These are phyloP conservation scores for Xanthia icteritia DNA, from an alignment of 2,888 invertebrate genomes.

Conservation along the genomic window DNA sequence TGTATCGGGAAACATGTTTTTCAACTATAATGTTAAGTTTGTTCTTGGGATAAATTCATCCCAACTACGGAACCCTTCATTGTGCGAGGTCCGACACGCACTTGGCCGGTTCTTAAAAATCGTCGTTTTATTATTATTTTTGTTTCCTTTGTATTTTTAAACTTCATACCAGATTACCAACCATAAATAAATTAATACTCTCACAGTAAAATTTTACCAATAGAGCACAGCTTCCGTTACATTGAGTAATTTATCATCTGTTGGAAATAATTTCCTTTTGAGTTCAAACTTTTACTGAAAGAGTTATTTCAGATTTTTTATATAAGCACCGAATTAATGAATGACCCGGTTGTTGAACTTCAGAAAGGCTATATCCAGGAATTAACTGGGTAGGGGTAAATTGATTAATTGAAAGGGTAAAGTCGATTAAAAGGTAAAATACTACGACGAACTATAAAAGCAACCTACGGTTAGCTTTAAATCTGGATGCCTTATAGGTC, in stretches of 20 bases:
- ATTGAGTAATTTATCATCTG: constrained; percentile 27
- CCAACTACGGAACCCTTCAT: too few species aligned
- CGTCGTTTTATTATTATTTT: not conserved
- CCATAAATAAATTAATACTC: not conserved
- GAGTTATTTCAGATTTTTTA: constrained; percentile 3
- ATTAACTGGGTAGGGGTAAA: not conserved
- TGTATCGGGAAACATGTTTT: too few species aligned
- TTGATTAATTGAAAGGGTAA: constrained; percentile 7
- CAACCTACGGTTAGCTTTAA: constrained; percentile 8
- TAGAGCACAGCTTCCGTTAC: not conserved
- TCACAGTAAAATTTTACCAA: not conserved
- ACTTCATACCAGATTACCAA: not conserved
- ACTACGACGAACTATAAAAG: constrained; percentile 4
- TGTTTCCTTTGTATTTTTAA: not conserved
- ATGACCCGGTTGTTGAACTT: not conserved
- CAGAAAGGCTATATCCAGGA: not conserved
- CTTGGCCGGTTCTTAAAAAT: not conserved
- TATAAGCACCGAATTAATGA: constrained; percentile 11
- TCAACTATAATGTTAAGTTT: too few species aligned
- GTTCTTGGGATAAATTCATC: too few species aligned
- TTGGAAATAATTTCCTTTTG: constrained; percentile 21
- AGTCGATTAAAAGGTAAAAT: constrained; percentile 21
- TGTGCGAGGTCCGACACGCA: too few species aligned
- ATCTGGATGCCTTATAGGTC: constrained; percentile 31
- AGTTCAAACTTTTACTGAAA: not conserved